phyloP scores from a whole-genome alignment of 2,113 vertebrate species.

The Furnarius figulus region DNA sequence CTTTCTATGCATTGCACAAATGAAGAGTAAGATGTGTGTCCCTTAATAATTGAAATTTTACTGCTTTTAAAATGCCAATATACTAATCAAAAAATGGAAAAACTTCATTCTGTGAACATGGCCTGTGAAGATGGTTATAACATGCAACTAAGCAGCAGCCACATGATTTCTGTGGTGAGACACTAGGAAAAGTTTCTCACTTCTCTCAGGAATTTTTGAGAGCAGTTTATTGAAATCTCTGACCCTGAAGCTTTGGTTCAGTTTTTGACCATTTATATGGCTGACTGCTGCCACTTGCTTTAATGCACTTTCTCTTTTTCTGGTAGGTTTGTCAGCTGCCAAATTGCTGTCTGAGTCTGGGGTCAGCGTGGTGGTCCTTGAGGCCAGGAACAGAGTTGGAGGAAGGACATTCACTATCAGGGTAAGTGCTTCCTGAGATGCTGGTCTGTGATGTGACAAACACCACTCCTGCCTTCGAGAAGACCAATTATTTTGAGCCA shows the following conservation, averaged over 20 bases:
- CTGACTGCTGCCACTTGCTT: not conserved
- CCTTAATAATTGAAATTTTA: not conserved
- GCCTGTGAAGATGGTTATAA: not conserved
- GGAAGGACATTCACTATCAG: conserved; percentile 82
- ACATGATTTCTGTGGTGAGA: not conserved
- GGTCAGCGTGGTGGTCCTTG: conserved; percentile 78
- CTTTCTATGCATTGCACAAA: not conserved
- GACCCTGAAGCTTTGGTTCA: not conserved
- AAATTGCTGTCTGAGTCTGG: conserved; percentile 78
- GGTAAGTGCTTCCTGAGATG: conserved; percentile 59
- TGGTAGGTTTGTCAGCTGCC: conserved; percentile 80
- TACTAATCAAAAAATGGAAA: not conserved
- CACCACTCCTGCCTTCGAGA: not conserved
- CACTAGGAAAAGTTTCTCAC: not conserved
- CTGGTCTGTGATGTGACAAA: rapidly evolving
- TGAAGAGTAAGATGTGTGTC: not conserved
- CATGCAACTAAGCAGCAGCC: not conserved
- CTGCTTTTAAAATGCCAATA: not conserved
- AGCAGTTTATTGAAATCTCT: not conserved
- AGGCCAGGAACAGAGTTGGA: conserved; percentile 82
- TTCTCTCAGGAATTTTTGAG: not conserved
- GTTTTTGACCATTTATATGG: not conserved
- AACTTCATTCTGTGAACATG: not conserved
- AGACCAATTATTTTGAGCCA: not conserved
- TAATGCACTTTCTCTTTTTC: not conserved